Base-by-base conservation (phyloP, 2,797 vertebrate genomes). In the Acanthis flammea region DNA sequence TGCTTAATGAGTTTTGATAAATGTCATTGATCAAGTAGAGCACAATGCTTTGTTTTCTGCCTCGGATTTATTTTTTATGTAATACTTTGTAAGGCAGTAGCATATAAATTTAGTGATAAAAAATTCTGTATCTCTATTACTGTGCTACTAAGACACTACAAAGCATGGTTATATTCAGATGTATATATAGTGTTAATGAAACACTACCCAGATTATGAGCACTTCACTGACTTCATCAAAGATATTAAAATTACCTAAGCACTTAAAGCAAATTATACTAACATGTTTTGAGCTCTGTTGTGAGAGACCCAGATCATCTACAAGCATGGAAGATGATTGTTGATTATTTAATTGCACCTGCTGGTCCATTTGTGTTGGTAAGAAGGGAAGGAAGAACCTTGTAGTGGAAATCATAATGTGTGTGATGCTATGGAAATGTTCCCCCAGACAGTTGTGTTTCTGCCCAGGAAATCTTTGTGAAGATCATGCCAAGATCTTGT, bases 1-100 rank as follows among this genome's bases (percentile, higher is more conserved):
- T 77, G 21, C 68, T 74, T 94, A 89, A 87, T 82, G 78, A 31
- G 13, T 91, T 95, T 94, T 85, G 61, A 80, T 93, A 86, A 90
- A 80, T 77, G 57, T 77, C 35, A 24, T 68, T 92, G 92, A 79
- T 76, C 53, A 79, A 74, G 45, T 54, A 50, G 9, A 66, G 9
- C 9, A 41, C 55, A 85, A 42, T 57, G 27, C 19, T 53, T 54
- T 65, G 23, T 54, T 88, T 93, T 89, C 68, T 89, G 45, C 14
- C 31, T 54, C 28, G 30, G 71, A 19, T 45, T 71, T 35, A 12
- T 55, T 37, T 60, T 31, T 3, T 41, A 31, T 31, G 6, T 27
- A 9, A 57, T 73, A 68, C 4, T 62, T 65, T 60, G 8, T 70
- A 48, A 79, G 31, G 19, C 35, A 76, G 14, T 61, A 68, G 21